Base-by-base conservation (phyloP, 2,797 vertebrate genomes). In the Nasua narica region DNA sequence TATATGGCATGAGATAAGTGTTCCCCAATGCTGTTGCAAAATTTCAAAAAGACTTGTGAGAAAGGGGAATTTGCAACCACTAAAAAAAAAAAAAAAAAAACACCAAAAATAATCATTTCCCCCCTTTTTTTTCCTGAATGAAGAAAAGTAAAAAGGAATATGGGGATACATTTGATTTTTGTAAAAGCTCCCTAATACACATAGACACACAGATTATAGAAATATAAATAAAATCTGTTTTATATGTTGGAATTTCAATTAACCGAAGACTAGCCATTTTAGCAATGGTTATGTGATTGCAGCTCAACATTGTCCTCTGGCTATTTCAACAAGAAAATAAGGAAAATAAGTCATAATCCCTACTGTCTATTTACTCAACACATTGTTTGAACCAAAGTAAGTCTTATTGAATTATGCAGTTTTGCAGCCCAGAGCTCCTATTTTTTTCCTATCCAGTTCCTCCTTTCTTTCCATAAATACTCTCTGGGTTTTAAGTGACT, bases 181-280 rank as follows among this genome's bases (percentile, higher is more conserved):
- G 56, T 23, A 81, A 87, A 25, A 60, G 2, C 58, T 23, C 7
- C 9, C 29, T 85, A 87, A 58, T 58, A 46, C 7, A n/a, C 3
- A 78, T 40, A 94, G 40, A 74, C 40, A 37, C 7, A 74, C 35
- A 48, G 48, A 35, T 78, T 48, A 48, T 74, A 76, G 18, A 87
- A 74, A 62, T 56, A 43, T n/a, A 92, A 52, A 67, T 79, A 56
- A 96, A 96, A 88, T 67, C 32, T 94, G 8, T 7, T 78, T 79
- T 67, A 50, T n/a, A 77, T 43, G 19, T 83, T 86, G 12, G 2
- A 67, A 32, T 69, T 70, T n/a, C 35, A n/a, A 90, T 83, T 23
- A 91, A 56, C 10, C 85, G 14, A 35, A 76, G 29, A 77, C 29
- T 48, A 77, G 7, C 27, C 12, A 87, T 77, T 90, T 94, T 79